Percentiles rank a stretch among this genome's conserved stretches.
Evolutionary conservation across 2,113 vertebrate species (phyloP).

Genomic region (Oceanites oceanicus): DNA sequence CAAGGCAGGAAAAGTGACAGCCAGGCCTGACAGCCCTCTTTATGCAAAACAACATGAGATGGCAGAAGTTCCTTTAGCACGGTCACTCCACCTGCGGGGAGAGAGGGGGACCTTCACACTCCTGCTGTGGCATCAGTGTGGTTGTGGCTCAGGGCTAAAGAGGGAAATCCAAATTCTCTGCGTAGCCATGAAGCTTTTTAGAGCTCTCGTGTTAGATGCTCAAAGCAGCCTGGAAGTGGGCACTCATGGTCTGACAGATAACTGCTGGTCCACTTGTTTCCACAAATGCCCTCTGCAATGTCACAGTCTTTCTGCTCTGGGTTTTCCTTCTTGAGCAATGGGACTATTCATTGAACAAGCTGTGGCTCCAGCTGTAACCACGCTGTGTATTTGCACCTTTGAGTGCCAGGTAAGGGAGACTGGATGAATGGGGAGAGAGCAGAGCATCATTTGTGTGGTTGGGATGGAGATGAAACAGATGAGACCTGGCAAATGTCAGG

Average conservation of each 20-base stretch:
- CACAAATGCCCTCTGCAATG: background rate
- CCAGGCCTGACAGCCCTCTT: background rate
- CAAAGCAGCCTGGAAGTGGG: background rate
- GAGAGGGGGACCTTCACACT: rapidly evolving
- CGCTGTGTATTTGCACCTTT: background rate
- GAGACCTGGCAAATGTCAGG: background rate
- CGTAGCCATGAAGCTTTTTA: background rate
- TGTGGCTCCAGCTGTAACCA: background rate
- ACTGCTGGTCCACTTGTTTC: background rate
- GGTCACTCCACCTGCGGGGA: background rate
- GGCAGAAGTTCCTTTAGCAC: background rate
- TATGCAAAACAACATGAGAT: background rate
- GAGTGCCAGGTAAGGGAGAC: background rate
- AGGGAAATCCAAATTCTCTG: background rate
- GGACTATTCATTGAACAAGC: background rate
- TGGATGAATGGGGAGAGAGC: background rate
- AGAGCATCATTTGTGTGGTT: background rate
- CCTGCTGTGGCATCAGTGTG: background rate
- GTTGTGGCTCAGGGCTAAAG: background rate
- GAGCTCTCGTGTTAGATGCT: background rate
- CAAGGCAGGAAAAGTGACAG: background rate
- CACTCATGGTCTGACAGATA: background rate
- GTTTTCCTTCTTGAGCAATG: background rate
- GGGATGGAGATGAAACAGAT: background rate
- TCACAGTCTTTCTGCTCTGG: background rate